These are phyloP conservation scores for Danaus plexippus DNA, from an alignment of 1,140 invertebrate species.

Conservation along the genomic window DNA sequence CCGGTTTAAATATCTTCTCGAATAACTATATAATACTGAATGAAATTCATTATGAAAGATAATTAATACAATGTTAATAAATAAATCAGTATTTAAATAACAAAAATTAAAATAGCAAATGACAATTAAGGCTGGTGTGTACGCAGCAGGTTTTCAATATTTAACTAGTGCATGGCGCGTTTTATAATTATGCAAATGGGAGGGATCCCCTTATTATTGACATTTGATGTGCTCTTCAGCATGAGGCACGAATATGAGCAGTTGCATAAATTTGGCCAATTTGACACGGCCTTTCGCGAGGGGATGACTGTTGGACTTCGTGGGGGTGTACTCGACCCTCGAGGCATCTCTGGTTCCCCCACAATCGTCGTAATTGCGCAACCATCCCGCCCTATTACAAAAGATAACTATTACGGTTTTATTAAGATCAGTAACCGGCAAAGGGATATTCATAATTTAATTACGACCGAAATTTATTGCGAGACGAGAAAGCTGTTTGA, in stretches of 20 bases:
- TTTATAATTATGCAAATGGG: conserved; percentile 38
- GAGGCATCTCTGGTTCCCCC: conserved; percentile 22
- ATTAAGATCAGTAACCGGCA: conserved; percentile 57
- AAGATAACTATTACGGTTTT: conserved; percentile 66
- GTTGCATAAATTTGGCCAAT: conserved; percentile 68
- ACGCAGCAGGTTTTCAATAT: conserved; percentile 7
- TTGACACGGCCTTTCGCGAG: conserved; percentile 42
- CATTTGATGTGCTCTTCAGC: conserved; percentile 55
- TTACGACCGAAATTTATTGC: conserved; percentile 28
- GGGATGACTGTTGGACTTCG: conserved; percentile 14
- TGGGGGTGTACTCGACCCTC: conserved; percentile 14
- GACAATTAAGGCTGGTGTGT: too few species aligned
- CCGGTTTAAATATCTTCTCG: too few species aligned
- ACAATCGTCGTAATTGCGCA: conserved; percentile 55
- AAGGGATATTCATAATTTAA: conserved; percentile 63
- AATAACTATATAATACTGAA: too few species aligned
- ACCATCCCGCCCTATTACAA: conserved; percentile 45
- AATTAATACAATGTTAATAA: too few species aligned
- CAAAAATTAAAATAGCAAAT: too few species aligned
- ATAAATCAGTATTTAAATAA: too few species aligned
- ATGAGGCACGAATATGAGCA: conserved; percentile 34
- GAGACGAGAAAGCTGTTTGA: not conserved
- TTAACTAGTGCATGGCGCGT: conserved; percentile 8
- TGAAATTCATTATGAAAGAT: too few species aligned
- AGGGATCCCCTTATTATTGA: conserved; percentile 50